A percentile compares a stretch with the other conserved stretches of the same genome.
Conservation (phyloP, 2,888 invertebrate species). For the Chrysodeixis includens region DNA sequence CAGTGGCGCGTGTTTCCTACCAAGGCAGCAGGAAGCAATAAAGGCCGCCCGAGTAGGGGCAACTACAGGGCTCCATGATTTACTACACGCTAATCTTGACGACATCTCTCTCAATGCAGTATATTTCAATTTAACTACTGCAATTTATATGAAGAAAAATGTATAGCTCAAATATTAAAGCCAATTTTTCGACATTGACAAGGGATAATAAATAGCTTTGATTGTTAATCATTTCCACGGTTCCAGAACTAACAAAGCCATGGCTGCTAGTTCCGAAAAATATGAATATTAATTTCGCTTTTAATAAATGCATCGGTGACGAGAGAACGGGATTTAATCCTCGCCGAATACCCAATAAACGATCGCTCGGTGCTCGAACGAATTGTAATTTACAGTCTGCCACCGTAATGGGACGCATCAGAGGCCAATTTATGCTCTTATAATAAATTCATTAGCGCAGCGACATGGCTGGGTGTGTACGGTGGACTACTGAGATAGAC, state of each 20-base stretch:
- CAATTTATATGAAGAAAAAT: background rate
- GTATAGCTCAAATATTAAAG: background rate
- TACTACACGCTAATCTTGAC: constrained; percentile 66
- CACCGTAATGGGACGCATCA: constrained; percentile 86
- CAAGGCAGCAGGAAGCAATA: constrained; percentile 88
- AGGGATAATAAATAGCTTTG: constrained; percentile 32
- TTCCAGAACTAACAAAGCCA: constrained; percentile 43
- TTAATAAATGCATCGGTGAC: constrained; percentile 57
- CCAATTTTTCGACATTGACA: constrained; percentile 41
- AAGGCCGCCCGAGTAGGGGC: constrained; percentile 73
- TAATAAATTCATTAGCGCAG: constrained; percentile 87
- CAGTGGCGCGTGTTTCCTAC: constrained; percentile 76
- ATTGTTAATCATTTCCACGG: constrained; percentile 43
- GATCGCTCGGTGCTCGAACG: constrained; percentile 77
- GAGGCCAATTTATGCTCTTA: constrained; percentile 87
- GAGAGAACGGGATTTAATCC: constrained; percentile 67
- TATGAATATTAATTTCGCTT: constrained; percentile 60
- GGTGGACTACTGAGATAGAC: constrained; percentile 49
- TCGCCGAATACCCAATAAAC: constrained; percentile 81
- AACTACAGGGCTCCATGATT: constrained; percentile 84
- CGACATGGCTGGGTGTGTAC: constrained; percentile 51
- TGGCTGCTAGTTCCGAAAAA: constrained; percentile 48
- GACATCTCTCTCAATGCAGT: constrained; percentile 63
- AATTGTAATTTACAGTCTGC: constrained; percentile 86
- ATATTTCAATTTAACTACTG: constrained; percentile 7